A percentile compares a stretch with the other conserved stretches of the same genome.
phyloP scores from a whole-genome alignment of 2,797 vertebrate species.

The Coilia nasus region DNA sequence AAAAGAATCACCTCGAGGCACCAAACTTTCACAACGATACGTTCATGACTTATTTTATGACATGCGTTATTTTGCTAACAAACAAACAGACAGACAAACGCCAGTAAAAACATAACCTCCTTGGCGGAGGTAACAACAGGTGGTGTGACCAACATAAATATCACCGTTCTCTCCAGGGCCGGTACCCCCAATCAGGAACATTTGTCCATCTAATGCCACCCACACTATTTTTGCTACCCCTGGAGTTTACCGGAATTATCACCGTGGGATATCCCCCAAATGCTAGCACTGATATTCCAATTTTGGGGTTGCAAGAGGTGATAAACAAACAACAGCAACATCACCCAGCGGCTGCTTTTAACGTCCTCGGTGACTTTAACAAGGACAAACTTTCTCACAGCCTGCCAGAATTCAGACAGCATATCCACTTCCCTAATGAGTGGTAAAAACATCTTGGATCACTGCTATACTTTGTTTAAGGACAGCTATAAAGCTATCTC shows the following conservation, averaged over 20 bases:
- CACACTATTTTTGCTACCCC: background rate
- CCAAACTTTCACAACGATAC: too few species aligned
- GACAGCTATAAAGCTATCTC: constrained; percentile 29
- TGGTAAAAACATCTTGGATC: background rate
- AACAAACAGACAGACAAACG: too few species aligned
- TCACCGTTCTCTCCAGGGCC: background rate
- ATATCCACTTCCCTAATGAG: constrained; percentile 25
- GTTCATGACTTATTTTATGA: too few species aligned
- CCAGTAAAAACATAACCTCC: too few species aligned
- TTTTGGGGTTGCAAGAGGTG: too few species aligned
- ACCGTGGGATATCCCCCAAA: too few species aligned
- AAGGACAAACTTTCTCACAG: constrained; percentile 12
- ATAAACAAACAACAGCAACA: too few species aligned
- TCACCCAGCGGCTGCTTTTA: background rate
- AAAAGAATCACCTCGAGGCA: too few species aligned
- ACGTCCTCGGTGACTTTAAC: constrained; percentile 32
- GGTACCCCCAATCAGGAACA: background rate
- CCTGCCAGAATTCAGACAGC: constrained; percentile 28
- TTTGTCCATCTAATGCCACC: background rate
- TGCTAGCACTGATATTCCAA: too few species aligned
- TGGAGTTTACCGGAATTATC: background rate
- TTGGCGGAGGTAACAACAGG: background rate
- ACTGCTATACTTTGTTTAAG: constrained; percentile 24
- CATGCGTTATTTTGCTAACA: too few species aligned
- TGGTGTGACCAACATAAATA: background rate